Base-by-base conservation (phyloP, 2,888 invertebrate genomes). In the Linnaemya vulpina region DNA sequence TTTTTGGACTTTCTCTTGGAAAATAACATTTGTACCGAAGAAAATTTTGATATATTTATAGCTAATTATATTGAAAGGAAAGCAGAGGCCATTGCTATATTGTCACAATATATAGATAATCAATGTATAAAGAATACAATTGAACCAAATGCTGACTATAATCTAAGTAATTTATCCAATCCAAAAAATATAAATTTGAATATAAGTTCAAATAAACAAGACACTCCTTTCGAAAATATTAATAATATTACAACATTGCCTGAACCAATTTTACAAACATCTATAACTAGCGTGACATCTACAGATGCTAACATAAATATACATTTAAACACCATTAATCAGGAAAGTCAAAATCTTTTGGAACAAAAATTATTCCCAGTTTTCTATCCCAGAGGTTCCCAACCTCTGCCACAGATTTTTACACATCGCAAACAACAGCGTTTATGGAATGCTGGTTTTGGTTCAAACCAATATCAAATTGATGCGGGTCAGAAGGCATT, bases 401-500 rank as follows among this genome's bases (percentile, higher is more conserved):
- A 90, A 60, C 89, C 89, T 0, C 76, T 91, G 7, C 76, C 83
- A 2, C 88, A 87, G 49, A 88, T 87, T 35, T 87, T 89, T 0
- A 93, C 93, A 58, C 92, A 94, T 35, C 90, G 92, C 51, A 92
- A 91, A 2, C 82, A 71, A 11, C 88, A 73, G 8, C 88, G 87
- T 8, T 76, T 84, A 17, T 88, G 88, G 87, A 86, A 55, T 25
- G 89, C 87, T 11, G 93, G 93, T 88, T 90, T 92, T 9, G 94
- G 93, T 0, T 91, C 92, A 0, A 93, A 95, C 90, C 97, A 97
- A 89, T 95, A 96, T 91, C 94, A 96, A 81, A 94, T 97, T 76
- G 97, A 98, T 92, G 96, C 96, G 0, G 97, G 97, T 0, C 97
- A 98, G 91, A 97, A 95, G 90, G 93, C 93, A 71, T 96, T 96